Conservation (phyloP, 2,797 vertebrate species). For the Phaenicophaeus curvirostris region DNA sequence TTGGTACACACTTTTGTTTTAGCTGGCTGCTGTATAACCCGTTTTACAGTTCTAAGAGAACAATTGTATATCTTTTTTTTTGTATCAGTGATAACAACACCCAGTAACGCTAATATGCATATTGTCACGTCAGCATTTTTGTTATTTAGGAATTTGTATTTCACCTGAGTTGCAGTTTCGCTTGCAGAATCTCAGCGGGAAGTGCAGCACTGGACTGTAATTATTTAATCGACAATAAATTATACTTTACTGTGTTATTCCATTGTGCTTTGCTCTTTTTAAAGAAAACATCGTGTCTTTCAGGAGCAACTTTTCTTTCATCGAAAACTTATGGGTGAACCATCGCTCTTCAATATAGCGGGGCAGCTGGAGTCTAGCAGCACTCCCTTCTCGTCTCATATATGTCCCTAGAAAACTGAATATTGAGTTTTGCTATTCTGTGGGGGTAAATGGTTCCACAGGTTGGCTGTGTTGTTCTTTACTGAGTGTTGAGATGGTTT, state of each 20-base stretch:
- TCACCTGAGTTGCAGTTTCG: slow-evolving; percentile 21
- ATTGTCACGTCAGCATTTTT: slow-evolving; percentile 24
- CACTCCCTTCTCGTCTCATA: not conserved
- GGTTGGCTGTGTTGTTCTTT: not conserved
- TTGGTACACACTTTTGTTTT: not conserved
- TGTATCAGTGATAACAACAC: not conserved
- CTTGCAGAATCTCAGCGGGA: slow-evolving; percentile 21
- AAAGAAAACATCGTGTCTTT: not conserved
- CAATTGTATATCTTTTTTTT: not conserved
- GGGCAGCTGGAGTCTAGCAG: not conserved
- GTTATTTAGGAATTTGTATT: slow-evolving; percentile 19
- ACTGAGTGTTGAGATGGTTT: not conserved
- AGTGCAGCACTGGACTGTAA: not conserved
- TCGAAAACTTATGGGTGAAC: not conserved
- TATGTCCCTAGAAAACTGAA: not conserved
- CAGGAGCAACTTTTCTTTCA: not conserved
- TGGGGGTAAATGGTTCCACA: not conserved
- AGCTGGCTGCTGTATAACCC: not conserved
- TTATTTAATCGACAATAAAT: slow-evolving; percentile 40
- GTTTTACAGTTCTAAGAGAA: slow-evolving; percentile 15
- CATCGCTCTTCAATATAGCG: not conserved
- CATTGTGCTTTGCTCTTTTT: not conserved
- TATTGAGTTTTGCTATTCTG: not conserved
- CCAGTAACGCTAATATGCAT: not conserved
- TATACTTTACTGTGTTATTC: not conserved